Evolutionary conservation across 2,113 vertebrate species (phyloP).

Genomic region (Chaetodon trifascialis): DNA sequence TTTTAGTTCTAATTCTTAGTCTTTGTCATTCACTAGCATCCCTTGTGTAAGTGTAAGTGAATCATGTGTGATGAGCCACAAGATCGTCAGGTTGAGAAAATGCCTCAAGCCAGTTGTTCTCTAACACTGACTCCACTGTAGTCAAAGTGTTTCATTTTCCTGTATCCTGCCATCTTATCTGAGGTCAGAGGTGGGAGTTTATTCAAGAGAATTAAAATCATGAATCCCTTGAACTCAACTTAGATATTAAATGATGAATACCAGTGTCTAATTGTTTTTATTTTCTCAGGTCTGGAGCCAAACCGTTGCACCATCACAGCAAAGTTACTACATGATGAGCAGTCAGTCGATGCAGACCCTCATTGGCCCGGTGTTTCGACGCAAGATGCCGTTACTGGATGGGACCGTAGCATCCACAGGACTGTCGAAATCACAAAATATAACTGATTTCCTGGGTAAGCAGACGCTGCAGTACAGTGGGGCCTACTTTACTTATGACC

Average conservation of each 20-base stretch:
- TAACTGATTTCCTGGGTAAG: conserved; percentile 70
- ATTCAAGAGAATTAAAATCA: background rate
- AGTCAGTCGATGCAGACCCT: conserved; percentile 81
- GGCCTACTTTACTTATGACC: conserved; percentile 85
- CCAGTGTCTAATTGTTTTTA: conserved; percentile 30
- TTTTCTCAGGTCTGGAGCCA: conserved; percentile 63
- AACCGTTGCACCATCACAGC: conserved; percentile 31
- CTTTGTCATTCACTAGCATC: background rate
- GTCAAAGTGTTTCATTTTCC: background rate
- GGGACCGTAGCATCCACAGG: conserved; percentile 57
- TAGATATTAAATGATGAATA: background rate
- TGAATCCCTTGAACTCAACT: background rate
- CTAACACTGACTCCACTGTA: background rate
- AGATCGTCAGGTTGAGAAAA: conserved; percentile 17
- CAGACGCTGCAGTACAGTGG: conserved; percentile 83
- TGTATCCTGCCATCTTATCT: background rate
- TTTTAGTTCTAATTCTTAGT: background rate
- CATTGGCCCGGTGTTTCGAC: conserved; percentile 76
- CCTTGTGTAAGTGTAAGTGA: background rate
- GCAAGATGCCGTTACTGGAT: conserved; percentile 86
- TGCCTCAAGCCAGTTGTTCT: conserved; percentile 1
- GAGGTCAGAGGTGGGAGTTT: background rate
- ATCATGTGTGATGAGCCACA: conserved; percentile 46
- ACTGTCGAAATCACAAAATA: conserved; percentile 70
- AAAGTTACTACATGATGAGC: conserved; percentile 82